phyloP scores from a whole-genome alignment of 2,888 invertebrate species.

The Sturmia bella region DNA sequence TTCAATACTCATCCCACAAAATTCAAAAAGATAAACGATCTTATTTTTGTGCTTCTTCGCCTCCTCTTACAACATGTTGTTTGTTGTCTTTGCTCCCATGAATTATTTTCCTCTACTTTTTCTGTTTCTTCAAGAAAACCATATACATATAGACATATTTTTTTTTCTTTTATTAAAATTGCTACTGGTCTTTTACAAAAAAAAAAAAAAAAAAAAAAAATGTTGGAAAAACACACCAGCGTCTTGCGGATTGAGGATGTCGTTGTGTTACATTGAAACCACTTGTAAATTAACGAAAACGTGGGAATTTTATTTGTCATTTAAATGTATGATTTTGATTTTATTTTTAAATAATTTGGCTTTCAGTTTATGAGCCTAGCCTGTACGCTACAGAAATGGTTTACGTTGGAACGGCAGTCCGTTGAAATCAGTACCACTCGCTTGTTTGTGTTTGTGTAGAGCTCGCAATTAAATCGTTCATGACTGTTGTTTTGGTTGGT shows the following conservation, averaged over 20 bases:
- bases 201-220: not conserved
- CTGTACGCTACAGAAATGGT: slow-evolving; percentile 20
- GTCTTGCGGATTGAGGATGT: slow-evolving; percentile 54
- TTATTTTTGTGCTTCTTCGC: slow-evolving; percentile 21
- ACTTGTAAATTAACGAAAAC: slow-evolving; percentile 70
- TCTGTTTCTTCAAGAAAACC: slow-evolving; percentile 23
- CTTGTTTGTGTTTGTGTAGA: no score
- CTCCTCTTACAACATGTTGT: slow-evolving; percentile 45
- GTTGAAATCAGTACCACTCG: no score
- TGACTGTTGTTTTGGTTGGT: no score
- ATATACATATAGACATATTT: no score
- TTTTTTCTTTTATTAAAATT: slow-evolving; percentile 39
- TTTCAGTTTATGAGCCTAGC: slow-evolving; percentile 20
- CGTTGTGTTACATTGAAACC: slow-evolving; percentile 55
- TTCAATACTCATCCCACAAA: slow-evolving; percentile 66
- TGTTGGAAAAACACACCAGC: no score
- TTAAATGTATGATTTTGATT: slow-evolving; percentile 48
- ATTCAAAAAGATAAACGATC: slow-evolving; percentile 68
- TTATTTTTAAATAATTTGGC: slow-evolving; percentile 27
- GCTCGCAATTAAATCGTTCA: no score
- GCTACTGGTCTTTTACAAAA: slow-evolving; percentile 68
- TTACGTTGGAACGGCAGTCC: no score
- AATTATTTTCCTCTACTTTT: no score
- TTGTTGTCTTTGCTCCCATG: slow-evolving; percentile 29
- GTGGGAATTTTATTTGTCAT: slow-evolving; percentile 67